phyloP scores from a whole-genome alignment of 2,888 invertebrate genomes.

The Tenthredo livida region DNA sequence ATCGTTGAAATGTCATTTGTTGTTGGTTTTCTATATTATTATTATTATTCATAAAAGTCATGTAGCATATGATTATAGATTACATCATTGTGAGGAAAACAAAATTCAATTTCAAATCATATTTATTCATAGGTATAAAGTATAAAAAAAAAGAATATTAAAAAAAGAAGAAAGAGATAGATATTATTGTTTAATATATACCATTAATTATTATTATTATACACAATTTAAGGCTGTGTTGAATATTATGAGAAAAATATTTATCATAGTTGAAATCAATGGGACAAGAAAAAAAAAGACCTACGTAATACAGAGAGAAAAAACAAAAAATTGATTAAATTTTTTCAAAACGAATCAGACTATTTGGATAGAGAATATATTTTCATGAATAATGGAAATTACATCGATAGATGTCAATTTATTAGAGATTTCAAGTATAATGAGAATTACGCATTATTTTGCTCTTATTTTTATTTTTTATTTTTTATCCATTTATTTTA shows the following conservation, averaged over 20 bases:
- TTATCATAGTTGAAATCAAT: conserved; percentile 9
- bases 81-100: conserved; percentile 46
- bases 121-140: background rate
- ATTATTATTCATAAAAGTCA: background rate
- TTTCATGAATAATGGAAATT: background rate
- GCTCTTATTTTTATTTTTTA: background rate
- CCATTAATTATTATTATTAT: conserved; percentile 4
- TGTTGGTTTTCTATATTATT: conserved; percentile 27
- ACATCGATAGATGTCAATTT: background rate
- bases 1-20: background rate
- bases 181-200: conserved; percentile 20
- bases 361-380: background rate
- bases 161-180: background rate
- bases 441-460: background rate
- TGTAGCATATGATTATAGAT: background rate
- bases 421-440: background rate
- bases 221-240: conserved; percentile 15
- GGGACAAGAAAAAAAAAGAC: background rate
- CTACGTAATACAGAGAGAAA: too few species aligned
- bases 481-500: background rate
- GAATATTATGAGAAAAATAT: background rate
- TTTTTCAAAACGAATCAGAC: background rate
- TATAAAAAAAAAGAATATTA: background rate
- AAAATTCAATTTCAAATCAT: conserved; percentile 2
- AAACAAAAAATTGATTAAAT: background rate